A percentile compares a stretch with the other conserved stretches of the same genome.
phyloP scores from a whole-genome alignment of 2,888 invertebrate species.

The Notodonta ziczac region DNA sequence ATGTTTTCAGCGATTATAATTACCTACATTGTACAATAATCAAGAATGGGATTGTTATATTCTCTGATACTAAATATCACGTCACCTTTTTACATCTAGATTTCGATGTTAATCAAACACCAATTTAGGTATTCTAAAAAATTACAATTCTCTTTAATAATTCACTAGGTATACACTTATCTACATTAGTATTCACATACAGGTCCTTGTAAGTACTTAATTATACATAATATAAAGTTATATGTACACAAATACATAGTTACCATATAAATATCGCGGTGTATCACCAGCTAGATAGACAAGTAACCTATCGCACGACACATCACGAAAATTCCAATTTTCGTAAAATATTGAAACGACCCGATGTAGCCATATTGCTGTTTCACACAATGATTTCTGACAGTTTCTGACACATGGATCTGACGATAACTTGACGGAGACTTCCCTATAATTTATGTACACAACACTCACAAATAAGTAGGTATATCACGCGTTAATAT shows the following conservation, averaged over 20 bases:
- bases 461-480: background rate
- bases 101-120: no score
- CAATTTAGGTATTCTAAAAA: no score
- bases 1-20: no score
- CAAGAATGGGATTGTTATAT: no score
- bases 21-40: no score
- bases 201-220: background rate
- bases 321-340: background rate
- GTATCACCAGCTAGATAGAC: no score
- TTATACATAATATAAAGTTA: background rate
- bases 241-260: background rate
- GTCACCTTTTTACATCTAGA: no score
- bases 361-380: background rate
- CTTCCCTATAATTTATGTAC: background rate
- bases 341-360: background rate
- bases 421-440: background rate
- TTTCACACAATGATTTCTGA: background rate
- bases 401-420: background rate
- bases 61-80: no score
- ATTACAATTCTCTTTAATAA: background rate
- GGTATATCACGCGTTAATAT: slow-evolving; percentile 70
- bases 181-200: background rate
- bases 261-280: background rate
- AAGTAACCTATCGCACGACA: background rate
- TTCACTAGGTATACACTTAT: background rate